Evolutionary conservation across 2,113 vertebrate genomes (phyloP).

Genomic region (Theristicus caerulescens): DNA sequence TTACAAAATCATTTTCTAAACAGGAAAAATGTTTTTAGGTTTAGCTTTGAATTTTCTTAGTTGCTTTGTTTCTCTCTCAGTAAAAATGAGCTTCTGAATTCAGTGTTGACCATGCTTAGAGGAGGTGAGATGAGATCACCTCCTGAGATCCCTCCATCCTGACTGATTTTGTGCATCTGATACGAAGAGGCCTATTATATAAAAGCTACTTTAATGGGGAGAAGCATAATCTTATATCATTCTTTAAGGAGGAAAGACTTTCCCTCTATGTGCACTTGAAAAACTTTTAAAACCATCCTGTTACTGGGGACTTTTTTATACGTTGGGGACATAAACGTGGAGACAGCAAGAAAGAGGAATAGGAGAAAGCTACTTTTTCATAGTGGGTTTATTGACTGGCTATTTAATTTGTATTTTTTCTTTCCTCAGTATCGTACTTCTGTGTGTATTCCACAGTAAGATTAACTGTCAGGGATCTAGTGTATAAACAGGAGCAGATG

Average conservation of each 20-base stretch:
- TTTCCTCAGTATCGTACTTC: background rate
- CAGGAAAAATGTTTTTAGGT: background rate
- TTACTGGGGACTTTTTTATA: background rate
- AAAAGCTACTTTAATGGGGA: background rate
- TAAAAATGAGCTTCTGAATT: background rate
- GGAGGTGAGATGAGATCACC: background rate
- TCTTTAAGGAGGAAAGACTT: background rate
- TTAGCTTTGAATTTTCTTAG: background rate
- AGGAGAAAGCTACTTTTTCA: background rate
- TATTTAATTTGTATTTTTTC: background rate
- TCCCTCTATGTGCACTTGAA: background rate
- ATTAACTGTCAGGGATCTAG: background rate
- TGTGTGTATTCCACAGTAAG: background rate
- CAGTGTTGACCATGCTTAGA: background rate
- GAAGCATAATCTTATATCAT: accelerated
- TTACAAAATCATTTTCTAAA: background rate
- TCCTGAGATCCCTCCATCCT: background rate
- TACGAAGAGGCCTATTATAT: accelerated
- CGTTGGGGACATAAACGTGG: background rate
- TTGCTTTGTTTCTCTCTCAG: background rate
- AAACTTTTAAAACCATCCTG: background rate
- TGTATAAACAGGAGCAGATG: background rate
- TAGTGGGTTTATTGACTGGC: background rate
- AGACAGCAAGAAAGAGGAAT: background rate
- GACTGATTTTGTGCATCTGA: background rate